phyloP scores from a whole-genome alignment of 2,888 invertebrate species.

The Agrilus cyanescens region DNA sequence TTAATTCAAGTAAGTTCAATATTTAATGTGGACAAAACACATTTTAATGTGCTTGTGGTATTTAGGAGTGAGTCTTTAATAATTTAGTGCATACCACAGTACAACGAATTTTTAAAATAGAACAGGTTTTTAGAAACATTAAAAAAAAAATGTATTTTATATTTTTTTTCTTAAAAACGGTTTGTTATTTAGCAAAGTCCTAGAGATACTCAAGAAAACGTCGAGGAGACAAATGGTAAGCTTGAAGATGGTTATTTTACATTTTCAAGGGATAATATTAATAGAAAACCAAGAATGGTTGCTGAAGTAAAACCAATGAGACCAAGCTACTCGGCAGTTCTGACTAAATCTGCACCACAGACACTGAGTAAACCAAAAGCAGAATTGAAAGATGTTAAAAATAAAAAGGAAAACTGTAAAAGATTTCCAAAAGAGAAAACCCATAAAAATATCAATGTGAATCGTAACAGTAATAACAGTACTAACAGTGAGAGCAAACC shows the following conservation, averaged over 20 bases:
- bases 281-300: conserved; percentile 58
- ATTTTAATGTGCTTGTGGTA: too few species aligned
- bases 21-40: too few species aligned
- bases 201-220: conserved; percentile 14
- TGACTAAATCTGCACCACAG: conserved; percentile 52
- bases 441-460: conserved; percentile 23
- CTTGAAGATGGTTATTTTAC: conserved; percentile 15
- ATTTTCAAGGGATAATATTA: conserved; percentile 29
- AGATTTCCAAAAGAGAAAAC: conserved; percentile 35
- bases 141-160: conserved; percentile 24
- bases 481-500: conserved; percentile 34
- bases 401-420: conserved; percentile 30
- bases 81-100: too few species aligned
- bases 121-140: conserved; percentile 8
- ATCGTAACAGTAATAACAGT: conserved; percentile 41
- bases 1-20: too few species aligned
- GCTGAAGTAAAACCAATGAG: conserved; percentile 82
- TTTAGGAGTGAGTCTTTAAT: too few species aligned
- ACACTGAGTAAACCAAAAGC: conserved; percentile 26
- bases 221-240: conserved; percentile 19
- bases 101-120: too few species aligned
- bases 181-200: conserved; percentile 7
- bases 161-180: conserved; percentile 22
- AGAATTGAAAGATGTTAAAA: conserved; percentile 32
- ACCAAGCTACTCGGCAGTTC: conserved; percentile 73